Base-by-base conservation (phyloP, 2,797 vertebrate species). In the Aldrovandia affinis region DNA sequence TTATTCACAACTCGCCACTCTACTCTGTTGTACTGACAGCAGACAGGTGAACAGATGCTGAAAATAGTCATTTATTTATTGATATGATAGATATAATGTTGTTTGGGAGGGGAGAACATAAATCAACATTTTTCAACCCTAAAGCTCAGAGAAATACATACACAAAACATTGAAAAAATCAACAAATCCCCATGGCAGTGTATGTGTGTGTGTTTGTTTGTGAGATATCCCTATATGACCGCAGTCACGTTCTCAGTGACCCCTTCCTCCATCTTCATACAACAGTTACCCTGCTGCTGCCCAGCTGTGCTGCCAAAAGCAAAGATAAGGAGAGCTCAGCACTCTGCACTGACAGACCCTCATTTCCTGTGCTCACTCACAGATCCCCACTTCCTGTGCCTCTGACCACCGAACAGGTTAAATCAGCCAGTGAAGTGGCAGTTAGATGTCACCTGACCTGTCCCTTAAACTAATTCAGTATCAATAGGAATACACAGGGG, bases 51-150 rank as follows among this genome's bases (percentile, higher is more conserved):
- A 75, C 36, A 28, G 10, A 25, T 47, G 39, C 44, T 75, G 70
- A 75, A 75, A 75, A 75, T 44, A 75, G 70, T 47, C 70, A 75
- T 47, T 47, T 75, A 75, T 75, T 75, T 75, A 75, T 75, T 75
- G 39, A 75, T 47, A 75, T 75, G 44, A 75, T 70, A 70, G 68
- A 75, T 70, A 70, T 70, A 70, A 70, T 70, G 68, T 70, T 36
- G 33, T 36, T 70, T 70, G 68, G 68, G 75, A 15, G 50, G 50
- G 47, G 25, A 9, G 30, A 70, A 80, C 50, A 80, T 54, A 80
- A 52, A 80, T 77, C 50, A 83, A 77, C 82, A 77, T 28, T 39
- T 75, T 18, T 82, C 50, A 77, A 54, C n/a, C 50, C 39, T 59
- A 83, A 55, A 57, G 25, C 55, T 9, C 10, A 44, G 75, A 75